Evolutionary conservation across 2,113 vertebrate species (phyloP), one percentile per base, ranked within the genome.

Genomic region (Canis aureus): DNA sequence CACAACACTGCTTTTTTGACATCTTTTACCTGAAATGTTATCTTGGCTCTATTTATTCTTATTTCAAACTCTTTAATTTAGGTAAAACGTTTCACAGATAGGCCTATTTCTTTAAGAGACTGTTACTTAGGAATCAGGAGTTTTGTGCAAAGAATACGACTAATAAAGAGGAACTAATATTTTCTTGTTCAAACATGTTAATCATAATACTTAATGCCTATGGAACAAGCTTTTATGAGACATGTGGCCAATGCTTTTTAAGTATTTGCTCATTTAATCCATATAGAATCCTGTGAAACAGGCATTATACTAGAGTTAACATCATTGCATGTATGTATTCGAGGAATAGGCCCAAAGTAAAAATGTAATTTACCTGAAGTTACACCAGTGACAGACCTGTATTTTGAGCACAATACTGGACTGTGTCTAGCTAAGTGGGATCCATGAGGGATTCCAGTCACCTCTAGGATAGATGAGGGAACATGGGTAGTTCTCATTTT

Each of bases 11-110:
- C 15, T 74, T 82, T 82, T 92, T 85, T 13, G 11, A 96, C 88
- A 94, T 71, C 9, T 92, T 83, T 93, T 25, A 80, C 35, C 20
- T 94, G 32, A 89, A 81, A 92, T 53, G 85, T 59, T 95, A 69
- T 71, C 19, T 51, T 66, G 19, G 78, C 2, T 60, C 35, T 35
- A 92, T 78, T 95, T 0, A 94, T 43, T 90, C 15, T 90, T 64
- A 92, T 94, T 79, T 73, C 5, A 71, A 94, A 5, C 86, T 35
- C 2, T 4, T 55, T 76, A 88, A 60, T 86, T 94, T 94, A 79
- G 11, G 9, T 76, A 59, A 57, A 84, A 49, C 0, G 83, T 43
- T 64, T 22, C 51, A 92, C 11, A 74, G 19, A 81, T 8, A 53
- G 3, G 81, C 32, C 5, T 86, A 49, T 74, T 66, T 85, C 19